Percentiles rank a stretch among this genome's conserved stretches.
Evolutionary conservation across 2,888 invertebrate genomes (phyloP).

Genomic region (Arge pagana): DNA sequence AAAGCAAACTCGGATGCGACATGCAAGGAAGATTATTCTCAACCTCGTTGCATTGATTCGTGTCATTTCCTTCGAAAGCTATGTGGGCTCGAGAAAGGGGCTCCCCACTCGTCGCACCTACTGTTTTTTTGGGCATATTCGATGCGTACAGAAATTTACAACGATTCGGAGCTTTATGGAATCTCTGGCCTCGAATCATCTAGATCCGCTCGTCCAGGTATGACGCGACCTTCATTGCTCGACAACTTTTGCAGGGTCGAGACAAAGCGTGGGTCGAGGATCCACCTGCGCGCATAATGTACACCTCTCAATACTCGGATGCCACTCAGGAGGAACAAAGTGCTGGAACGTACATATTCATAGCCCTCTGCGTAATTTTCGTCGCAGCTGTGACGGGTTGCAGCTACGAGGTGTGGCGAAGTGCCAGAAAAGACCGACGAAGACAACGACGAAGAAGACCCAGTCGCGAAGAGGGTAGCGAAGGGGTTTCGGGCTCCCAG

Average conservation of each 20-base stretch:
- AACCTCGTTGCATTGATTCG: no score
- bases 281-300: slow-evolving; percentile 76
- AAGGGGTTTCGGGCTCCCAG: slow-evolving; percentile 37
- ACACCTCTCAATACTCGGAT: slow-evolving; percentile 75
- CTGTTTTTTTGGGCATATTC: no score
- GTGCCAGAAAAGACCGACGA: slow-evolving; percentile 49
- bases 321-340: slow-evolving; percentile 79
- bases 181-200: no score
- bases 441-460: slow-evolving; percentile 41
- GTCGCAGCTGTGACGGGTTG: slow-evolving; percentile 71
- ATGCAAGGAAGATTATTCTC: no score
- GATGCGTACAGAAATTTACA: no score
- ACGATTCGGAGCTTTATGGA: no score
- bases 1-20: no score
- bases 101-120: no score
- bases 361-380: slow-evolving; percentile 77
- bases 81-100: no score
- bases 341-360: slow-evolving; percentile 77
- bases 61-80: no score
- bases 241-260: slow-evolving; percentile 68
- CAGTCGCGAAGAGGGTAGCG: slow-evolving; percentile 27
- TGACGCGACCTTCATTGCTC: slow-evolving; percentile 19
- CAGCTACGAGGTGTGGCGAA: slow-evolving; percentile 68
- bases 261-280: slow-evolving; percentile 86
- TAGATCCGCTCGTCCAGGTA: background rate